Evolutionary conservation across 2,113 vertebrate genomes (phyloP), one percentile per base, ranked within the genome.

Genomic region (Athene noctua): DNA sequence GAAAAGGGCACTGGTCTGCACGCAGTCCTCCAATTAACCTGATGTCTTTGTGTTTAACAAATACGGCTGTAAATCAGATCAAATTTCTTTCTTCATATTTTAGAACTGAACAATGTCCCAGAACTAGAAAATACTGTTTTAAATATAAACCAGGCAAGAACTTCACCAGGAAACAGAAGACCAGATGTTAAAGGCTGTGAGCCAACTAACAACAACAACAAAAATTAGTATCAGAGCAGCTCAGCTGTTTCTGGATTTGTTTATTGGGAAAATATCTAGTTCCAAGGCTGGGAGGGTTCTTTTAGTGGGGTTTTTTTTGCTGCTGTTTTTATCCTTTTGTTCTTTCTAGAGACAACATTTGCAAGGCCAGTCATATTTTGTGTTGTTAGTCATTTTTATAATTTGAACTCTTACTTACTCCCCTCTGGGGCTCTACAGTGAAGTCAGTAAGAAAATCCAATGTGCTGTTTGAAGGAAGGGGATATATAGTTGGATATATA

Each of bases 81-180:
- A 38, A 29, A 52, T 81, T 94, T 90, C 90, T 93, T 88, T 88
- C 67, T 84, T 84, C 58, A 46, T 55, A 84, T 81, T 91, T 84
- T 84, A 85, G 77, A n/a, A 89, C 58, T 66, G 62, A 96, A 91
- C 80, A 88, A 54, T 32, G 46, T 72, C 30, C 58, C 77, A 84
- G 42, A 86, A 91, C 22, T 58, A 93, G 40, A 96, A 92, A 95
- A 70, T 49, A 92, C 54, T 92, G 57, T 81, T 93, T 95, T 75
- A 91, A 97, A 95, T 77, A 96, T 23, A 95, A 96, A 91, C 71
- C 80, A 95, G 73, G 34, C 74, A 96, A 95, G 80, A 95, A 91
- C 49, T 79, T 72, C 57, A 87, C 80, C 78, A 89, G 73, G 77
- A 95, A 94, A 87, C 49, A 79, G 61, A 94, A 94, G 61, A 97